These are phyloP conservation scores for Rafetus swinhoei DNA, from an alignment of 2,113 vertebrate genomes.

Conservation along the genomic window DNA sequence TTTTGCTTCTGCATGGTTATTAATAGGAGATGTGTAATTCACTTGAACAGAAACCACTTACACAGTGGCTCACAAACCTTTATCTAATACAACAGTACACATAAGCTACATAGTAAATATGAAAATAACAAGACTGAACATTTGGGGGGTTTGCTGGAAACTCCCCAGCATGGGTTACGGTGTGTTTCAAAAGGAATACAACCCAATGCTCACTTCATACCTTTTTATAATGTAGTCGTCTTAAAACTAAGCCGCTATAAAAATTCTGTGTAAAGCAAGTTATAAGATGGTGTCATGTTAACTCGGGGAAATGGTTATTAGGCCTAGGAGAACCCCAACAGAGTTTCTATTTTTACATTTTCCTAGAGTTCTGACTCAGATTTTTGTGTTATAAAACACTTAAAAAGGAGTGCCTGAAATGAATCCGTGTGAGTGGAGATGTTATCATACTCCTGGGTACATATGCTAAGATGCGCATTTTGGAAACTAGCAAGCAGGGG, in stretches of 20 bases:
- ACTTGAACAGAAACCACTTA: slow-evolving; percentile 71
- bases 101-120: slow-evolving; percentile 58
- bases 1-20: slow-evolving; percentile 66
- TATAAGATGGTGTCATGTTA: slow-evolving; percentile 11
- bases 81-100: slow-evolving; percentile 52
- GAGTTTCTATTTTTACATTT: slow-evolving; percentile 53
- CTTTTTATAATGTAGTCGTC: slow-evolving; percentile 38
- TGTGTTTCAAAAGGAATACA: slow-evolving; percentile 53
- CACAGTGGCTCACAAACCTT: slow-evolving; percentile 72
- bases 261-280: slow-evolving; percentile 35
- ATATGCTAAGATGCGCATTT: fast-evolving
- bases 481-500: not conserved
- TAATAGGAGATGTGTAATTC: slow-evolving; percentile 73
- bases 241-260: slow-evolving; percentile 65
- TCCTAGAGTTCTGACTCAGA: slow-evolving; percentile 34
- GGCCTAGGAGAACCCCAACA: slow-evolving; percentile 9
- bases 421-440: not conserved
- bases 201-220: slow-evolving; percentile 16
- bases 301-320: slow-evolving; percentile 51
- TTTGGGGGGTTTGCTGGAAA: slow-evolving; percentile 33
- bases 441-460: not conserved
- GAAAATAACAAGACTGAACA: slow-evolving; percentile 66
- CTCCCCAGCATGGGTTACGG: slow-evolving; percentile 35
- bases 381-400: slow-evolving; percentile 42
- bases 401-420: slow-evolving; percentile 12